Conservation (phyloP, 2,797 vertebrate genomes). For the Poecilia wingei region DNA sequence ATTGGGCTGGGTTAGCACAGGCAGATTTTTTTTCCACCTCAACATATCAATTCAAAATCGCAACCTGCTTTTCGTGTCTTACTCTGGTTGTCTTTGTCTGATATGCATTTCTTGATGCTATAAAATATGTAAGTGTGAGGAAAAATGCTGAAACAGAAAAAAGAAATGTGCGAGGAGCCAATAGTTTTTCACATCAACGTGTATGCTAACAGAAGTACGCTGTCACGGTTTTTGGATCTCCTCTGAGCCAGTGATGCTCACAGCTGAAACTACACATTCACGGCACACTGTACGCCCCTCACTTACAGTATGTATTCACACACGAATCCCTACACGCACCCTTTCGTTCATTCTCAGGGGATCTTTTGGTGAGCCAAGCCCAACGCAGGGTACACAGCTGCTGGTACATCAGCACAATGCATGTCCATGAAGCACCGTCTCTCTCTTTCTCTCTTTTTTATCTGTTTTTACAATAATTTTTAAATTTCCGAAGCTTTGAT, state of each 20-base stretch:
- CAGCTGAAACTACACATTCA: conserved; percentile 55
- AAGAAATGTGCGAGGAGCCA: not conserved
- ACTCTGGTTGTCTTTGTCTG: not conserved
- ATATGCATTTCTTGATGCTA: not conserved
- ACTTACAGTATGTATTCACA: conserved; percentile 34
- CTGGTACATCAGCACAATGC: conserved; percentile 79
- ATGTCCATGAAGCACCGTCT: conserved; percentile 55
- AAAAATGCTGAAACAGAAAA: not conserved
- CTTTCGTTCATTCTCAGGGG: conserved; percentile 81
- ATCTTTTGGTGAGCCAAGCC: conserved; percentile 78
- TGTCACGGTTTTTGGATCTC: conserved; percentile 39
- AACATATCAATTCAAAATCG: not conserved
- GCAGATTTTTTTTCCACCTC: not conserved
- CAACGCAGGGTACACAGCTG: conserved; percentile 70
- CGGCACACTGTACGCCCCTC: conserved; percentile 50
- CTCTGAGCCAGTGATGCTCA: conserved; percentile 58
- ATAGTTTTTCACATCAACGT: not conserved
- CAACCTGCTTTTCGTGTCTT: not conserved
- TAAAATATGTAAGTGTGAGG: not conserved
- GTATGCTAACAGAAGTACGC: conserved; percentile 58
- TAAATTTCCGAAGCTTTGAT: conserved; percentile 73
- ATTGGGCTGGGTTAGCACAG: not conserved
- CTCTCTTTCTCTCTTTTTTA: conserved; percentile 1
- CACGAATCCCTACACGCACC: conserved; percentile 53
- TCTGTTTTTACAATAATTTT: conserved; percentile 37